phyloP scores from a whole-genome alignment of 2,888 invertebrate species.

The Pyrocoelia pectoralis region DNA sequence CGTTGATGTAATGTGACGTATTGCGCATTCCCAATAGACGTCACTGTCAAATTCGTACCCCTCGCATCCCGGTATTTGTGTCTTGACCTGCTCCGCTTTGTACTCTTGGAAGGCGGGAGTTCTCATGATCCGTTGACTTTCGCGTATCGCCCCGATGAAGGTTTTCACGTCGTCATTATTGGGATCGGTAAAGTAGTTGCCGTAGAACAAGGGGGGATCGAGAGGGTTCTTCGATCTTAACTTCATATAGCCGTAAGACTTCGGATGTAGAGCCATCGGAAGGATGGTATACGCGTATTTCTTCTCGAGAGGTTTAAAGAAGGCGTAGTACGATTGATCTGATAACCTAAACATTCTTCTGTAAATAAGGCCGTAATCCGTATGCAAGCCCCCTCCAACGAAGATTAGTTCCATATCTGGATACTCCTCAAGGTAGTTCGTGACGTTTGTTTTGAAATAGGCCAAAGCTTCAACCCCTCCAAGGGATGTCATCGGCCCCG shows the following conservation, averaged over 20 bases:
- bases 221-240: conserved; percentile 64
- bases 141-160: conserved; percentile 65
- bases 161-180: conserved; percentile 58
- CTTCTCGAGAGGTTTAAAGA: conserved; percentile 63
- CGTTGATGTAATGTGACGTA: conserved; percentile 58
- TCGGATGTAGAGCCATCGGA: conserved; percentile 76
- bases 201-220: conserved; percentile 66
- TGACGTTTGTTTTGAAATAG: conserved; percentile 66
- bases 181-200: conserved; percentile 73
- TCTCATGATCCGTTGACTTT: conserved; percentile 65
- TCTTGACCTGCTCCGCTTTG: conserved; percentile 58
- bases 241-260: conserved; percentile 72
- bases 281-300: conserved; percentile 59
- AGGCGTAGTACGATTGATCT: conserved; percentile 58
- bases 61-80: conserved; percentile 62
- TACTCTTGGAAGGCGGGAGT: conserved; percentile 68
- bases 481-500: conserved; percentile 64
- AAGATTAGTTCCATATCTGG: conserved; percentile 77
- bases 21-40: conserved; percentile 76
- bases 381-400: conserved; percentile 66
- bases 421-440: conserved; percentile 63
- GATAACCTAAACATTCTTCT: conserved; percentile 64
- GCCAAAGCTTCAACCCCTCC: conserved; percentile 67
- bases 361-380: conserved; percentile 63
- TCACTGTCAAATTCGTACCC: conserved; percentile 64